Base-by-base conservation (phyloP, 2,797 vertebrate species). In the Lepilemur ruficaudatus region DNA sequence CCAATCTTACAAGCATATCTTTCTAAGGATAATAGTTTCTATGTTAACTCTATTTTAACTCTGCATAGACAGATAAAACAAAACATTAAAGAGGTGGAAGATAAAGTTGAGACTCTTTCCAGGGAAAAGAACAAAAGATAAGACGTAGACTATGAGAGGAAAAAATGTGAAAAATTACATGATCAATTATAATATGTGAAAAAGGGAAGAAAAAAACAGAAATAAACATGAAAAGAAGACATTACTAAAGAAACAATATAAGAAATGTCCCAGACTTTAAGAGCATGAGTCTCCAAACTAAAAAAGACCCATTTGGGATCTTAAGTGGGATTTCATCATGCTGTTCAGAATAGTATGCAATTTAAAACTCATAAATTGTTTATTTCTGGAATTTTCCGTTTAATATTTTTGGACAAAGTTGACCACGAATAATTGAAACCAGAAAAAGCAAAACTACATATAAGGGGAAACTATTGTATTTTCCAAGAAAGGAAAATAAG, bases 401-500 rank as follows among this genome's bases (percentile, higher is more conserved):
- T 32, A 73, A 73, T 43, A 73, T 30, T 73, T 73, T 73, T 43
- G 30, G 28, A 73, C 43, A 28, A 28, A 17, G 41, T 5, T 73
- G 43, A 32, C 43, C 43, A 43, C 43, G 15, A 28, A 15, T 43
- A 73, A 73, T 8, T 61, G 25, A 73, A 73, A 48, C 41, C 72
- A 46, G 30, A 28, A 28, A 48, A 73, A 73, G 72, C 28, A 73
- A 73, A 73, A 73, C 72, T 17, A 14, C 43, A 46, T 28, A 46
- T 48, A 46, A 73, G 72, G 43, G 28, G 25, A 12, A 23, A 41
- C 43, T 73, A 73, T 25, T 4, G 8, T 48, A 92, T 35, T 80
- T 50, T 83, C 73, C 81, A 96, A 83, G 82, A 86, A 94, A 78
- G 52, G 59, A 91, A 96, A 63, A 63, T 48, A 79, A 91, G 12